Evolutionary conservation across 2,113 vertebrate genomes (phyloP), one percentile per base, ranked within the genome.

Genomic region (Dascyllus trimaculatus): DNA sequence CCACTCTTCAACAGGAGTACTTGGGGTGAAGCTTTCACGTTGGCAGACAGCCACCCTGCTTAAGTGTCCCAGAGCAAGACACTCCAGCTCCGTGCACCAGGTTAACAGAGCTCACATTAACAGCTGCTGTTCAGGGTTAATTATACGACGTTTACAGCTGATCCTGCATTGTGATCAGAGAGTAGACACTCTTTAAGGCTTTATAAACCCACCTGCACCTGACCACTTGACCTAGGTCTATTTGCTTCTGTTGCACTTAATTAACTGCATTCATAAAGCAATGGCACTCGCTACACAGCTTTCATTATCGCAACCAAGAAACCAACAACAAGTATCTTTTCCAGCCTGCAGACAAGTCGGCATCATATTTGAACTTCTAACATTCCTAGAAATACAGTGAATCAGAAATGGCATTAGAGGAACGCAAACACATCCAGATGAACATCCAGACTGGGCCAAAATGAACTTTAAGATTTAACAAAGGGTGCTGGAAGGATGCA

Each of bases 31-130:
- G 65, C 59, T 66, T 78, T 46, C 6, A 26, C 11, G 45, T 67
- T 86, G 78, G 75, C 75, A 80, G 75, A 52, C 58, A 59, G 80
- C 75, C 61, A 75, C 22, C 25, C 64, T 71, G 63, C 59, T 79
- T 17, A 18, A 78, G 53, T 25, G 80, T 80, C 67, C 43, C 81
- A 52, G 71, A 80, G 61, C 68, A 77, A 83, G 67, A 79, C 70
- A 62, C 32, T 58, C 54, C 24, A 65, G 53, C 52, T 64, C 21
- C 65, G 25, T 61, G n/a, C 49, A 43, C 26, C 68, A 81, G 57
- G 59, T 74, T 57, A 71, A 78, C 51, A 43, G 38, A 32, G 26
- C 26, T 81, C 70, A 78, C 53, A 63, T 40, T 49, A 62, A 51
- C 53, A 66, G 73, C 69, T 60, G 19, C 38, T 60, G 24, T 68